phyloP scores from a whole-genome alignment of 1,140 invertebrate genomes.

The Gonatopus flavifemur region DNA sequence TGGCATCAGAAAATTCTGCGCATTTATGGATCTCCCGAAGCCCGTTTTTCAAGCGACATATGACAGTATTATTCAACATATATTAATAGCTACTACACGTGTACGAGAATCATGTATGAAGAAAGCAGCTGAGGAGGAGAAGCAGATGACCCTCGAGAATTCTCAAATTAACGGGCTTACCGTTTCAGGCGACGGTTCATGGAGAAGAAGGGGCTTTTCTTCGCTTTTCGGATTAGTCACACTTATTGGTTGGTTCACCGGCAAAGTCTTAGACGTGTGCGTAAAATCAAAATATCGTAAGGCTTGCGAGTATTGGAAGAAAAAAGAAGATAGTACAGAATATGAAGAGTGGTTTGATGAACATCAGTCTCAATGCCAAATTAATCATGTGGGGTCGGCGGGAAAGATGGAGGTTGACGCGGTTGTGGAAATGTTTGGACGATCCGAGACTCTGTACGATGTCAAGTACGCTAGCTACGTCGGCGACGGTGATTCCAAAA shows the following conservation, averaged over 20 bases:
- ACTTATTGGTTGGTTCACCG: slow-evolving; percentile 1
- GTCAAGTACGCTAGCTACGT: slow-evolving; percentile 12
- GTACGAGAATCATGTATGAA: too few relatives aligned
- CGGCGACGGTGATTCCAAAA: too few relatives aligned
- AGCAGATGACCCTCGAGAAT: neutral
- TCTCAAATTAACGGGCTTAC: neutral
- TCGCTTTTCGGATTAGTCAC: too few relatives aligned
- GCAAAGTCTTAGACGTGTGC: neutral
- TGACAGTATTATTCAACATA: too few relatives aligned
- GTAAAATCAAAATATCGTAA: slow-evolving; percentile 6
- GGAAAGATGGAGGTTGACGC: too few relatives aligned
- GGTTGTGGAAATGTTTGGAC: slow-evolving; percentile 7
- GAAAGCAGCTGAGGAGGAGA: too few relatives aligned
- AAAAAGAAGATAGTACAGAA: neutral
- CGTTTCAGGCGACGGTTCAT: slow-evolving; percentile 1
- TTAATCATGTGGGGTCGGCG: slow-evolving; percentile 10
- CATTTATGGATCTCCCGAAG: too few relatives aligned
- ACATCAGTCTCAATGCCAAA: neutral
- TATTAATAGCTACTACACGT: too few relatives aligned
- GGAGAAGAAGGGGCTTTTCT: neutral
- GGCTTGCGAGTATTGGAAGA: too few relatives aligned
- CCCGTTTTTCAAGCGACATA: too few relatives aligned
- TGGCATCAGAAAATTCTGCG: too few relatives aligned
- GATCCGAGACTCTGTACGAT: neutral
- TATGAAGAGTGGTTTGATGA: slow-evolving; percentile 1